phyloP scores from a whole-genome alignment of 2,113 vertebrate species.

The Plecotus auritus region DNA sequence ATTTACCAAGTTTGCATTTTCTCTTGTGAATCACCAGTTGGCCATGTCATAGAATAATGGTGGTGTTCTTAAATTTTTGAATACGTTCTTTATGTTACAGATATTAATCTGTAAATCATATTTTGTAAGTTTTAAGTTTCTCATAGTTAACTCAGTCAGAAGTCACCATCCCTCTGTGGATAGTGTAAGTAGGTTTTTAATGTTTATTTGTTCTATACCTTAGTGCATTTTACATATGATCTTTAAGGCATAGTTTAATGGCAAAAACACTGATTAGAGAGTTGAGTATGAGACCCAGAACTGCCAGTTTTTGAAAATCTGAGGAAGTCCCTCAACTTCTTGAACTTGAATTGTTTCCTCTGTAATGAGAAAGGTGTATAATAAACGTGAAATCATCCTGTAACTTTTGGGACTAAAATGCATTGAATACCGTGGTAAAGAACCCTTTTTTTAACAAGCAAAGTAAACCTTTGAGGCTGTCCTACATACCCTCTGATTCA shows the following conservation, averaged over 20 bases:
- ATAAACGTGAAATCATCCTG: neutral
- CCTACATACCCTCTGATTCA: neutral
- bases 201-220: neutral
- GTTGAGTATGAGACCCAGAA: neutral
- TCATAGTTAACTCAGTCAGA: neutral
- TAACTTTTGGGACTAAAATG: neutral
- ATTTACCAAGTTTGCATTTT: conserved; percentile 23
- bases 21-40: neutral
- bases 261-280: neutral
- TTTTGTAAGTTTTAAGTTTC: neutral
- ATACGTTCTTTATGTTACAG: neutral
- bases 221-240: neutral
- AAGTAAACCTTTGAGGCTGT: neutral
- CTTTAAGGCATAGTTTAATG: conserved; percentile 9
- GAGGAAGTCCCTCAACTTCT: neutral
- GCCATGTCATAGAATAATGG: neutral
- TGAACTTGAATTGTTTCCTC: neutral
- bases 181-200: neutral
- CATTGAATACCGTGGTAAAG: neutral
- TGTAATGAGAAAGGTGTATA: neutral
- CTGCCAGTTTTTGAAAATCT: neutral
- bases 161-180: neutral
- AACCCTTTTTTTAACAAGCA: neutral
- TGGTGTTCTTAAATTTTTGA: neutral
- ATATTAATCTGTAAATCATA: neutral